Evolutionary conservation across 2,113 vertebrate genomes (phyloP).

Genomic region (Muscicapa adusta): DNA sequence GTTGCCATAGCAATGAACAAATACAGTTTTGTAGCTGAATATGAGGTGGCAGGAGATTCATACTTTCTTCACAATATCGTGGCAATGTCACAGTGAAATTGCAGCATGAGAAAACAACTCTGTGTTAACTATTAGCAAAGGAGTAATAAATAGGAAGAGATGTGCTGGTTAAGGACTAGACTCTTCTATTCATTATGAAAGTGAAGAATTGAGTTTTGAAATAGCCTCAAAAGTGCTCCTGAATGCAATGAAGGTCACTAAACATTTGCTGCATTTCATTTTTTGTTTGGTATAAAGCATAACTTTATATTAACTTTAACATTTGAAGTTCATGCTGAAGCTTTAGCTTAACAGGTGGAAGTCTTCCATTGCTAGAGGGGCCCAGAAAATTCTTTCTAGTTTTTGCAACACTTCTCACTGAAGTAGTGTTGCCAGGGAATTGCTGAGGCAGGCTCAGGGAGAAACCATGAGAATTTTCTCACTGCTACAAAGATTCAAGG

Average conservation of each 20-base stretch:
- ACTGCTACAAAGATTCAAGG: not conserved
- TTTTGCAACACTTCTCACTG: not conserved
- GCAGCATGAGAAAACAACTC: not conserved
- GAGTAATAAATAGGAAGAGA: not conserved
- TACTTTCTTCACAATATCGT: not conserved
- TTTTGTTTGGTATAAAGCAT: not conserved
- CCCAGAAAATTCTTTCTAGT: not conserved
- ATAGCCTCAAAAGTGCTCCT: not conserved
- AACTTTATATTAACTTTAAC: not conserved
- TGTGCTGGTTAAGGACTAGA: not conserved
- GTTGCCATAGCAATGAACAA: slow-evolving; percentile 35
- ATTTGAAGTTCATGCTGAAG: not conserved
- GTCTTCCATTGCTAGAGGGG: not conserved
- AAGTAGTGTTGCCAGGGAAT: not conserved
- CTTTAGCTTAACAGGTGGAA: not conserved
- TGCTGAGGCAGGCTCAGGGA: not conserved
- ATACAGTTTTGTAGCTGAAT: not conserved
- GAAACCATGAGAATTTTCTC: not conserved
- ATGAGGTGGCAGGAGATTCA: not conserved
- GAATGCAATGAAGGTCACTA: not conserved
- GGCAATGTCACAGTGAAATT: not conserved
- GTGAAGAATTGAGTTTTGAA: not conserved
- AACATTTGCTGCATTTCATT: not conserved
- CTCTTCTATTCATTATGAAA: not conserved
- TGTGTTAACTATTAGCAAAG: not conserved